Base-by-base conservation (phyloP, 2,888 invertebrate species). In the Cataglyphis altisquamis region DNA sequence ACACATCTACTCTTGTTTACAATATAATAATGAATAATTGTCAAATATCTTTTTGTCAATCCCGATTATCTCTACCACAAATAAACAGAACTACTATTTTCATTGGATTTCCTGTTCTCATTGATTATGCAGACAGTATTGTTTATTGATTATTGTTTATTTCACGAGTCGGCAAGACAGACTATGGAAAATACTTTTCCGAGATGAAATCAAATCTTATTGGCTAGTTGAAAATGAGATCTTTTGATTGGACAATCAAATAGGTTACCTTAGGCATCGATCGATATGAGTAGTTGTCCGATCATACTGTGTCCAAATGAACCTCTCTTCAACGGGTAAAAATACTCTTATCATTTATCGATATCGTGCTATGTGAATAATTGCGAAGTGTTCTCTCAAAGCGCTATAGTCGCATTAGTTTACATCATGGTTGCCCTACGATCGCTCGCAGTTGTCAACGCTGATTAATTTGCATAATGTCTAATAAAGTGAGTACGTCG, bases 381-480 rank as follows among this genome's bases (percentile, higher is more conserved):
- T 60, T 74, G 45, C 9, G 32, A 15, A n/a, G 52, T 36, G 3
- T 48, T n/a, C 32, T 18, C 3, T 21, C 9, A 4, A 25, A 5
- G 18, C 52, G 15, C 8, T 75, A 25, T 18, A 6, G n/a, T 77
- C 39, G 25, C 8, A 1, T 77, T 78, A 88, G 87, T 88, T 89
- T 88, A 87, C 88, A 89, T 88, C 87, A 92, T 92, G 92, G 91
- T 90, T 88, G 67, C 85, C 82, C 70, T 87, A 73, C 84, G 87
- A 89, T 84, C 89, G 89, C 77, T 73, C 84, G 64, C 82, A 86
- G 86, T 85, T 91, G 91, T 91, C 90, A 91, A 90, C 89, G 88
- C 85, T 78, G 84, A 90, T 89, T 87, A 88, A 89, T 90, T 87
- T 85, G 67, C 87, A 90, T 88, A 88, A 92, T 92, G 92, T 92